These are phyloP conservation scores for Diarsia mendica DNA, from an alignment of 2,888 invertebrate species.

Conservation along the genomic window DNA sequence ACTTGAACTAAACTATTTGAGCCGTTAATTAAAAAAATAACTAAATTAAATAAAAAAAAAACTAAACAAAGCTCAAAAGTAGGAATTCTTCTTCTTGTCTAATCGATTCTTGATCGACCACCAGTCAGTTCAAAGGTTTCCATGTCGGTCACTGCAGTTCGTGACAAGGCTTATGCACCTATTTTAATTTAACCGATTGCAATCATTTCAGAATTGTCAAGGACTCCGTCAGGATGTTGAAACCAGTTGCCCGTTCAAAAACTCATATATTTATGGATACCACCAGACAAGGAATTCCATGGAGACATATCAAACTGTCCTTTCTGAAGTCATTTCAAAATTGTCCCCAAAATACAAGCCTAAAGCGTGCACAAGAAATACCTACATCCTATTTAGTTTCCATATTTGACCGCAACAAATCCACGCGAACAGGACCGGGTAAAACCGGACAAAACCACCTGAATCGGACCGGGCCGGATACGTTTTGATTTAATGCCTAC, in stretches of 20 bases:
- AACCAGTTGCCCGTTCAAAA: no score
- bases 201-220: background rate
- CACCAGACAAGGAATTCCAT: background rate
- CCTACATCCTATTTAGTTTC: slow-evolving; percentile 7
- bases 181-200: background rate
- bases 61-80: background rate
- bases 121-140: no score
- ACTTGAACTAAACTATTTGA: background rate
- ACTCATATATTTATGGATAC: no score
- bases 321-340: background rate
- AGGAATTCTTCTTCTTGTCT: background rate
- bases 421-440: slow-evolving; percentile 29
- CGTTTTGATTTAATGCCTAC: slow-evolving; percentile 64
- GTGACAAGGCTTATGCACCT: background rate
- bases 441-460: slow-evolving; percentile 48
- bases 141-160: no score
- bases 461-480: slow-evolving; percentile 48
- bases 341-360: background rate
- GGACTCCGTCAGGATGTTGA: background rate
- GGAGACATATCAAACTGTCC: background rate
- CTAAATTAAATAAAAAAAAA: background rate
- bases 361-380: slow-evolving; percentile 3
- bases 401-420: slow-evolving; percentile 50
- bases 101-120: no score
- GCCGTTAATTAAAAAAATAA: background rate